Evolutionary conservation across 2,113 vertebrate genomes (phyloP), one percentile per base, ranked within the genome.

Genomic region (Chrysochloris asiatica): DNA sequence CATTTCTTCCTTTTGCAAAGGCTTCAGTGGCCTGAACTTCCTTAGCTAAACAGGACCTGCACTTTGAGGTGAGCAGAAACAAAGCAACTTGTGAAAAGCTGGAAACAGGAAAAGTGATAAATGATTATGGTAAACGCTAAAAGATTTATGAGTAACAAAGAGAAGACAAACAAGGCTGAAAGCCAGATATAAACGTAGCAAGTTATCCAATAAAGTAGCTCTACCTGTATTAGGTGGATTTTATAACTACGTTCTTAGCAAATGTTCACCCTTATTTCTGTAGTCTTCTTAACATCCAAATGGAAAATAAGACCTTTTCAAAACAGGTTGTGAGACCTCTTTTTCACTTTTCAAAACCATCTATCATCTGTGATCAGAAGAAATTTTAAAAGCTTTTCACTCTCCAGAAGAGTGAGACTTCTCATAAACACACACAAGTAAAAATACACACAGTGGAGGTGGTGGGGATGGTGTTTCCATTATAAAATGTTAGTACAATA

Each of bases 71-170:
- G 97, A 97, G 97, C 97, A 94, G 36, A 97, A 97, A 98, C 98
- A 98, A 98, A 98, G 98, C 96, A 96, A 98, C 98, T 98, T 97
- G 98, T 97, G 97, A 98, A 98, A 97, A 97, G 98, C 97, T 98
- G 98, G 97, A 98, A 98, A 98, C 98, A 98, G 98, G 98, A 99
- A 99, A 98, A 98, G 98, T 98, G 97, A 98, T 97, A 98, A 98
- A 98, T 83, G 93, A 83, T 97, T 96, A 97, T 96, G 96, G 95
- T 97, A 98, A 98, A 99, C 97, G 97, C 95, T 97, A 97, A 96
- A 96, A 98, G 98, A 99, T 99, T 99, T 99, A 99, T 93, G 97
- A 98, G 96, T 94, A 96, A 98, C 91, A 95, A 96, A 93, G 91
- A 97, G 93, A 95, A 97, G 95, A 97, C 97, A 97, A 97, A 97